These are phyloP conservation scores for Eira barbara DNA, from an alignment of 2,113 vertebrate genomes.

Conservation along the genomic window DNA sequence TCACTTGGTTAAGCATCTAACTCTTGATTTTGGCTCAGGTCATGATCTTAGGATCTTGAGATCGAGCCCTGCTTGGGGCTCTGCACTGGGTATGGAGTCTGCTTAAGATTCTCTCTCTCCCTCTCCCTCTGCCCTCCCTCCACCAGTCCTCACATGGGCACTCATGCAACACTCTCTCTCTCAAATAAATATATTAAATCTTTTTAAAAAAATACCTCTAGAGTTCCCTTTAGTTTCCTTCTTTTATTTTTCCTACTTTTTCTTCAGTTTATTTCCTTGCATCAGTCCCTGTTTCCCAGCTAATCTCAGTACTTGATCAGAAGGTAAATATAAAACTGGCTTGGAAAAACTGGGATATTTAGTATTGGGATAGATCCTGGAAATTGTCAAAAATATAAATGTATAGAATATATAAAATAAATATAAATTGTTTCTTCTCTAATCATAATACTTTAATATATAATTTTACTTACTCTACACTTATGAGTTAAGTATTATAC, in stretches of 20 bases:
- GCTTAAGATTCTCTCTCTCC: not conserved
- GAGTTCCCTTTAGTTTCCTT: not conserved
- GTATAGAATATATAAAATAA: not conserved
- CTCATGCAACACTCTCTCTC: not conserved
- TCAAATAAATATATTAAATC: not conserved
- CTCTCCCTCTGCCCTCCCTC: not conserved
- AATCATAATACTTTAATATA: not conserved
- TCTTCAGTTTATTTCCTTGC: not conserved
- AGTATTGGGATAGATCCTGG: not conserved
- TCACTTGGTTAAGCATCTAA: not conserved
- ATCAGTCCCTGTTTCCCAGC: not conserved
- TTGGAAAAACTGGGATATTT: not conserved
- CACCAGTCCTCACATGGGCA: not conserved
- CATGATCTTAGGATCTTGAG: not conserved
- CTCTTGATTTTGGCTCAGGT: not conserved
- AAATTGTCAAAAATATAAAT: not conserved
- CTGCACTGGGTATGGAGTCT: not conserved
- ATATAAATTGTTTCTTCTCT: not conserved
- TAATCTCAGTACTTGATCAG: not conserved
- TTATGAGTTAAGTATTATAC: not conserved
- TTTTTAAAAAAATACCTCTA: not conserved
- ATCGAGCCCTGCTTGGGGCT: not conserved
- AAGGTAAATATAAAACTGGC: not conserved
- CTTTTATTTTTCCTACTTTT: not conserved
- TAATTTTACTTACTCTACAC: not conserved